phyloP scores from a whole-genome alignment of 37 sponge, comb jelly and placozoan genomes.

The Lycopodina hypogea region DNA sequence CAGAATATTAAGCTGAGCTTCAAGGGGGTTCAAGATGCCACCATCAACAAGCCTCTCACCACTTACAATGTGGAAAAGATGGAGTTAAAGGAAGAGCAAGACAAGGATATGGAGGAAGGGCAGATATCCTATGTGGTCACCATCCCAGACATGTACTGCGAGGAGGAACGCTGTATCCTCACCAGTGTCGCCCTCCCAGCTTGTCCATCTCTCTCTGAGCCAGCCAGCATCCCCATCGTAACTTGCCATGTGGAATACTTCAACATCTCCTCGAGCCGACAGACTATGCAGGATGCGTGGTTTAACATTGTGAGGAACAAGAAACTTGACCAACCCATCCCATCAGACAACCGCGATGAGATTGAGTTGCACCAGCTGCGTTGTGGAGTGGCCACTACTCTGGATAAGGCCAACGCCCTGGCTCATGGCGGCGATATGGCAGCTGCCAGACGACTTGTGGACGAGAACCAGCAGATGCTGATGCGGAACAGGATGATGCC shows the following conservation, averaged over 20 bases:
- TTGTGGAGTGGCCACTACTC: constrained; percentile 49
- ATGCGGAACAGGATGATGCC: constrained; percentile 19
- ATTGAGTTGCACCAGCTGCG: constrained; percentile 64
- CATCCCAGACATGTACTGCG: constrained; percentile 89
- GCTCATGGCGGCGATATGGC: constrained; percentile 55
- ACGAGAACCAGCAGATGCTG: constrained; percentile 16
- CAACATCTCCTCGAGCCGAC: constrained; percentile 49
- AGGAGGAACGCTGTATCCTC: constrained; percentile 84
- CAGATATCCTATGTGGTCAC: constrained; percentile 48
- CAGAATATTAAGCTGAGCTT: constrained; percentile 71
- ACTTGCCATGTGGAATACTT: constrained; percentile 70
- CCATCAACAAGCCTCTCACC: constrained; percentile 51
- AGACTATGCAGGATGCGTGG: constrained; percentile 5
- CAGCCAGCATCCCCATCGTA: constrained; percentile 24
- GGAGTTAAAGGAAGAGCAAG: constrained; percentile 9
- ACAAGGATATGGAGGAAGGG: background rate
- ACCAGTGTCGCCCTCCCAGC: constrained; percentile 42
- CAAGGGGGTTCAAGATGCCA: constrained; percentile 30
- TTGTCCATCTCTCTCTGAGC: constrained; percentile 7
- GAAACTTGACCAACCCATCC: constrained; percentile 29
- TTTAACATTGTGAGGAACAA: constrained; percentile 40
- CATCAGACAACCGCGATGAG: constrained; percentile 26
- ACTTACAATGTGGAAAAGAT: constrained; percentile 31
- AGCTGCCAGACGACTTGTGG: constrained; percentile 54
- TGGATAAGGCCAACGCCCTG: constrained; percentile 56